Percentiles rank a stretch among this genome's conserved stretches.
phyloP scores from a whole-genome alignment of 2,113 vertebrate genomes.

The Ophthalmolycus amberensis region DNA sequence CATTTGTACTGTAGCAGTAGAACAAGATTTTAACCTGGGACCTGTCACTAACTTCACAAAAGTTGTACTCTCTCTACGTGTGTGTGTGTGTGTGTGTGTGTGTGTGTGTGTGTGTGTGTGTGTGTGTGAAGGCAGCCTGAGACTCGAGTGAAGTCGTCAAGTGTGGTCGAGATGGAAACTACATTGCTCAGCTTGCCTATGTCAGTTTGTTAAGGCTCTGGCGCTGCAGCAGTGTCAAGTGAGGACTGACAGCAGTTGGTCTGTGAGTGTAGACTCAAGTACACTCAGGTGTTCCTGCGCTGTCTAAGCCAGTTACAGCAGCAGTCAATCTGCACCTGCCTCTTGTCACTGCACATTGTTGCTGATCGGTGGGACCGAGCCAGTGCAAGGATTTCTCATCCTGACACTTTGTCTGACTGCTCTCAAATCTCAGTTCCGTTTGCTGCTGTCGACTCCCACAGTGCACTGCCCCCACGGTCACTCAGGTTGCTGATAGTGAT shows the following conservation, averaged over 20 bases:
- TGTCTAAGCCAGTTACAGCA: slow-evolving; percentile 64
- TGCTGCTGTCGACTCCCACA: slow-evolving; percentile 15
- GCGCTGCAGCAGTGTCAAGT: slow-evolving; percentile 33
- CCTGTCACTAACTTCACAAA: slow-evolving; percentile 3
- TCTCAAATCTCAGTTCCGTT: slow-evolving; percentile 38
- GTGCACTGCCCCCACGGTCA: slow-evolving; percentile 9
- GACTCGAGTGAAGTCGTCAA: slow-evolving; percentile 20
- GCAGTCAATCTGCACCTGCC: slow-evolving; percentile 60
- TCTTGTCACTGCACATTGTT: slow-evolving; percentile 68
- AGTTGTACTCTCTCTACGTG: background rate
- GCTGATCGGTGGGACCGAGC: slow-evolving; percentile 51
- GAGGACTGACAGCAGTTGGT: slow-evolving; percentile 62
- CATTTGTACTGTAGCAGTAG: background rate
- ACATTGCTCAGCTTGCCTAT: slow-evolving; percentile 60
- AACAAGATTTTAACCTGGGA: background rate
- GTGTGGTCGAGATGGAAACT: slow-evolving; percentile 51
- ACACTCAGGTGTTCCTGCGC: slow-evolving; percentile 60
- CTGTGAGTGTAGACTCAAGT: slow-evolving; percentile 44
- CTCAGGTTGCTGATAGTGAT: slow-evolving; percentile 16
- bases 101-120: slow-evolving; percentile 12
- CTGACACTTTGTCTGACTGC: slow-evolving; percentile 55
- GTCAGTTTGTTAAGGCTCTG: slow-evolving; percentile 51
- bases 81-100: slow-evolving; percentile 1
- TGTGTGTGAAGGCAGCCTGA: slow-evolving; percentile 9
- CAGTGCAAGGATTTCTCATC: slow-evolving; percentile 44